Evolutionary conservation across 2,797 vertebrate species (phyloP).

Genomic region (Cichlasoma orientale): DNA sequence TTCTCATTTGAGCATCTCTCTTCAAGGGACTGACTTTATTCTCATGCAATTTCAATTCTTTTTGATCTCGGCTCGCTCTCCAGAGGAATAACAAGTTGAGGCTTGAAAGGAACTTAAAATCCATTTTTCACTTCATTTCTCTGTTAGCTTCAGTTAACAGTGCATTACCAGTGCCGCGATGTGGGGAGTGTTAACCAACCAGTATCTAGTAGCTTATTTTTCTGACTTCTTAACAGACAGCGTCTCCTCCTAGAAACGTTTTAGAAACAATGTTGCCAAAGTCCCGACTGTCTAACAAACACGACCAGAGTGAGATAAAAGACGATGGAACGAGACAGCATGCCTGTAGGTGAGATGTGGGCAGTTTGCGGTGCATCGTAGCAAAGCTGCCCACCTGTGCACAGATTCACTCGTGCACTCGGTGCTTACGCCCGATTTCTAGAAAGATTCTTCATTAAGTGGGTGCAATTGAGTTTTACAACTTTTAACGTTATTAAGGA

Average conservation of each 20-base stretch:
- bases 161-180: neutral
- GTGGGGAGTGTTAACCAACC: neutral
- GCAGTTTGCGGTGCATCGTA: constrained; percentile 13
- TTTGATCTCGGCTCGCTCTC: constrained; percentile 63
- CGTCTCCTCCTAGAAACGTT: neutral
- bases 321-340: constrained; percentile 4
- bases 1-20: constrained; percentile 49
- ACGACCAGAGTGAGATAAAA: neutral
- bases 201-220: neutral
- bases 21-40: constrained; percentile 64
- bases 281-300: neutral
- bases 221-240: neutral
- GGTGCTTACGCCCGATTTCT: neutral
- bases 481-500: neutral
- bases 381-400: constrained; percentile 43
- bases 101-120: constrained; percentile 63
- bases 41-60: constrained; percentile 60
- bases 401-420: constrained; percentile 1
- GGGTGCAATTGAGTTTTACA: neutral
- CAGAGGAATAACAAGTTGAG: constrained; percentile 31
- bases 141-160: constrained; percentile 37
- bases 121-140: constrained; percentile 45
- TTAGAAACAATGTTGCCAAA: neutral
- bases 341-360: constrained; percentile 8
- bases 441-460: neutral